phyloP scores from a whole-genome alignment of 2,113 vertebrate genomes.

The Rana temporaria region DNA sequence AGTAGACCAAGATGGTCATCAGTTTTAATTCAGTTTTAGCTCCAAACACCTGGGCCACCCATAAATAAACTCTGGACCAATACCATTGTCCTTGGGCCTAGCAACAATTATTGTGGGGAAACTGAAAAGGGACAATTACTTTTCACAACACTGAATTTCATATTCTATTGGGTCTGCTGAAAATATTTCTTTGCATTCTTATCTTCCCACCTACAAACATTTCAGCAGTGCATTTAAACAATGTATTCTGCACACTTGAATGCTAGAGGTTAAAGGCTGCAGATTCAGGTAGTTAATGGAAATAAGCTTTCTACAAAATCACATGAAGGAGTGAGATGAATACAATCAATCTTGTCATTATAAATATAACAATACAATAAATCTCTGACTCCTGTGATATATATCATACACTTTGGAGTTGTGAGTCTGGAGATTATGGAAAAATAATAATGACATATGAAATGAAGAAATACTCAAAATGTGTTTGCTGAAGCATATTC shows the following conservation, averaged over 20 bases:
- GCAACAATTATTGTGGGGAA: too few species aligned
- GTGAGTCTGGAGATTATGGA: background rate
- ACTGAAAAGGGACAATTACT: too few species aligned
- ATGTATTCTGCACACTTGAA: background rate
- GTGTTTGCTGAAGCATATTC: too few species aligned
- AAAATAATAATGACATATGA: background rate
- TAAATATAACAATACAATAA: slow-evolving; percentile 16
- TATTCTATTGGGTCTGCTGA: background rate
- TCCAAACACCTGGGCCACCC: too few species aligned
- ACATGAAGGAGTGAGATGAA: background rate
- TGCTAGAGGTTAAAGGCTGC: background rate
- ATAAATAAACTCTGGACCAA: too few species aligned
- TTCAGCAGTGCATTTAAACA: background rate
- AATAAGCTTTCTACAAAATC: slow-evolving; percentile 2
- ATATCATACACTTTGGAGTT: too few species aligned
- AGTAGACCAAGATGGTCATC: too few species aligned
- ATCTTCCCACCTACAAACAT: background rate
- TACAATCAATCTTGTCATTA: slow-evolving; percentile 13
- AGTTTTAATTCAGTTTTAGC: too few species aligned
- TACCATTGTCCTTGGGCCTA: too few species aligned
- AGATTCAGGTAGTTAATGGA: background rate
- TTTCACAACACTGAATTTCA: too few species aligned
- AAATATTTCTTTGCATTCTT: background rate
- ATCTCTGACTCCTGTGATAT: background rate
- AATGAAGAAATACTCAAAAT: background rate